phyloP scores from a whole-genome alignment of 2,888 invertebrate species.

The Megamerina dolium region DNA sequence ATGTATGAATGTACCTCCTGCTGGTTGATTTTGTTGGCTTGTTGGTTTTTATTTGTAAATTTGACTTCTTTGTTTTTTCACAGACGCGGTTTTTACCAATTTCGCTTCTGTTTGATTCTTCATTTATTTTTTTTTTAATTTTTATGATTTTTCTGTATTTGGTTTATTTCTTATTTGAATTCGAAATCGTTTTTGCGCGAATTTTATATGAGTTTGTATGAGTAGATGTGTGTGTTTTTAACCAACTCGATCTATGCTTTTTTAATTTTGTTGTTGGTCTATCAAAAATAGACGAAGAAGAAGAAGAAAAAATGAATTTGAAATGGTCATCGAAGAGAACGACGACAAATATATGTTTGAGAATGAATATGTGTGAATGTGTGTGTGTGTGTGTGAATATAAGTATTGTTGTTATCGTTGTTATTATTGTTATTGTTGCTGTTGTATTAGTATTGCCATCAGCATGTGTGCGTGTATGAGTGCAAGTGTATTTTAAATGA shows the following conservation, averaged over 20 bases:
- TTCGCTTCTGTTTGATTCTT: background rate
- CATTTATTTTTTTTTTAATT: conserved; percentile 14
- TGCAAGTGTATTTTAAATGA: too few species aligned
- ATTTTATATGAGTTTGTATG: too few species aligned
- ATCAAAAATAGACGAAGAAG: conserved; percentile 3
- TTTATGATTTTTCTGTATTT: conserved; percentile 17
- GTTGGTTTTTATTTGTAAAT: conserved; percentile 20
- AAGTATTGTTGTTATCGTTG: background rate
- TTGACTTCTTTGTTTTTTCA: conserved; percentile 13
- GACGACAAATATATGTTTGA: too few species aligned
- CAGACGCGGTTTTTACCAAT: conserved; percentile 5
- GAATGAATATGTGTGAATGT: too few species aligned
- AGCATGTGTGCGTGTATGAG: background rate
- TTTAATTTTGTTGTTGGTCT: too few species aligned
- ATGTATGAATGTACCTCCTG: background rate
- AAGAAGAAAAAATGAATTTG: conserved; percentile 24
- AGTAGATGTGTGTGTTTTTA: too few species aligned
- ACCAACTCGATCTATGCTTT: too few species aligned
- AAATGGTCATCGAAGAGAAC: conserved; percentile 43
- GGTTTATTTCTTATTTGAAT: conserved; percentile 21
- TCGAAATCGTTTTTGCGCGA: conserved; percentile 25
- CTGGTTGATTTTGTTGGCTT: conserved; percentile 14
- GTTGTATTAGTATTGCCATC: background rate
- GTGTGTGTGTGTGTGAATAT: too few species aligned
- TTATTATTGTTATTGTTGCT: conserved; percentile 13